Conservation (phyloP, 2,888 invertebrate species). For the Mesochorus sp. region DNA sequence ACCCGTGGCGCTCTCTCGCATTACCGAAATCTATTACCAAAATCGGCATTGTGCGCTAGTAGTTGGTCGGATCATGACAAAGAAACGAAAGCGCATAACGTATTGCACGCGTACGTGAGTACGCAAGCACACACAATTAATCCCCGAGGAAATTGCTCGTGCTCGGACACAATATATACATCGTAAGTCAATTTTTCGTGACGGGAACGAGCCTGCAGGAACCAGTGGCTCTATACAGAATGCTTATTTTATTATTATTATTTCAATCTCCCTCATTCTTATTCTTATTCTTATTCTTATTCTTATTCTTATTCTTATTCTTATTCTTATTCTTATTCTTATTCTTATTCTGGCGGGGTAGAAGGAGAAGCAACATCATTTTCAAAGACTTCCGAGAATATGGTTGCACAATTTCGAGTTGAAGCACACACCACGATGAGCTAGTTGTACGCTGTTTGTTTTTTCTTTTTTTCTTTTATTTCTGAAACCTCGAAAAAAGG, state of each 20-base stretch:
- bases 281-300: no score
- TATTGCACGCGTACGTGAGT: conserved; percentile 42
- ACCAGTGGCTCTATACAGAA: background rate
- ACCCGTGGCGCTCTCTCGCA: background rate
- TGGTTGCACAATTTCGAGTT: conserved; percentile 19
- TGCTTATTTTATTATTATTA: conserved; percentile 21
- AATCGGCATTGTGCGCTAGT: conserved; percentile 23
- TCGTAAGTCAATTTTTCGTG: conserved; percentile 34
- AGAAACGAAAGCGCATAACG: conserved; percentile 30
- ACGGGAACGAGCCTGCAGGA: background rate
- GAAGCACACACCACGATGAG: conserved; percentile 34
- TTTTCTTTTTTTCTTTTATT: background rate
- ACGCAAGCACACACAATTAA: conserved; percentile 32
- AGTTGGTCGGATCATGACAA: background rate
- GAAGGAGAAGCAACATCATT: conserved; percentile 25
- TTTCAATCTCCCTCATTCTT: background rate
- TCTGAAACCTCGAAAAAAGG: background rate
- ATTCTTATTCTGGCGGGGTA: background rate
- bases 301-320: no score
- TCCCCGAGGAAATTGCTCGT: conserved; percentile 16
- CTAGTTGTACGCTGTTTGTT: conserved; percentile 38
- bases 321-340: no score
- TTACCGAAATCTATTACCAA: conserved; percentile 29
- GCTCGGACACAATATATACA: conserved; percentile 13
- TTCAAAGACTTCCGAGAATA: conserved; percentile 36